These are phyloP conservation scores for Calephelis virginiensis DNA, from an alignment of 1,140 invertebrate species.

Conservation along the genomic window DNA sequence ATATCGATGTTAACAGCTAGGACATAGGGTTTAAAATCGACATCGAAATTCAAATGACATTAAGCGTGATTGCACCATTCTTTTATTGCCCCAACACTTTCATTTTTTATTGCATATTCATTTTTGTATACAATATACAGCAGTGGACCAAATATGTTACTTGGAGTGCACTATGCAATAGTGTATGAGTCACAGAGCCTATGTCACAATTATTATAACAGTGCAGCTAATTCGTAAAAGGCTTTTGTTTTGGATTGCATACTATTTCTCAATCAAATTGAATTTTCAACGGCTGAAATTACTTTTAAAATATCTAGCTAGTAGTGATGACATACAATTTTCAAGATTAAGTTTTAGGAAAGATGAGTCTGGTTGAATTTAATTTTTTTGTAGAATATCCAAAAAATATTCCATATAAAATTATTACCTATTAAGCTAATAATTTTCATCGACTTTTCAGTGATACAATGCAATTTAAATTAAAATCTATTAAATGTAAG, in stretches of 20 bases:
- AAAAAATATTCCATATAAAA: no score
- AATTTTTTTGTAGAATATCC: no score
- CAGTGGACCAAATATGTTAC: conserved; percentile 15
- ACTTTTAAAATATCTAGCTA: no score
- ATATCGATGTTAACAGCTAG: neutral
- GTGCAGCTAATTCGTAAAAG: conserved; percentile 6
- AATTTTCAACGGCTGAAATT: neutral
- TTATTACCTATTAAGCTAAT: no score
- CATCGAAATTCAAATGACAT: conserved; percentile 8
- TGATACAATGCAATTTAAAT: no score
- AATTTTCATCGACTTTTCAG: no score
- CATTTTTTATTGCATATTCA: conserved; percentile 15
- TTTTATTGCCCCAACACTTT: conserved; percentile 16
- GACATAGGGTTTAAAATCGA: neutral
- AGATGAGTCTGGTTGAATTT: no score
- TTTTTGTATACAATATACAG: conserved; percentile 5
- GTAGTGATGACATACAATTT: no score
- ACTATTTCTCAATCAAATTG: neutral
- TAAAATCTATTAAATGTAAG: no score
- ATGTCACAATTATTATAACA: conserved; percentile 14
- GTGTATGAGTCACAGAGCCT: conserved; percentile 1
- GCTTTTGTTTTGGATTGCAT: conserved; percentile 12
- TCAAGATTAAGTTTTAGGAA: no score
- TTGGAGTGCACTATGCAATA: conserved; percentile 1
- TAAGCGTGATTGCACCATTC: conserved; percentile 10